These are phyloP conservation scores for Apostichopus californicus DNA, from an alignment of 35 echinoderm and acorn worm genomes.

Conservation along the genomic window DNA sequence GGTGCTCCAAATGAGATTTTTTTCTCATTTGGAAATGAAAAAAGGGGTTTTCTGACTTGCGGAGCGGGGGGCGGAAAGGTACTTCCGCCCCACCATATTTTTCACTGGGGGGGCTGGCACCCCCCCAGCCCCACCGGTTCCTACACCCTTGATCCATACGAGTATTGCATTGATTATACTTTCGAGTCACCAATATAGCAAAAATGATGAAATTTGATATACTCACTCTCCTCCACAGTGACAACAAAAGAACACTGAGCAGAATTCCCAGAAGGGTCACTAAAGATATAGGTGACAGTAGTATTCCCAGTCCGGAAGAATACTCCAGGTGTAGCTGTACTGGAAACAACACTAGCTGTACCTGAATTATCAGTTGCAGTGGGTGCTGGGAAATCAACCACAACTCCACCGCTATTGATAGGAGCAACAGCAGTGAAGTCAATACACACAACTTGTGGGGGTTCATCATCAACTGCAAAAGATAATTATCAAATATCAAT, in stretches of 20 bases:
- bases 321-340: conserved; percentile 15
- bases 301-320: conserved; percentile 13
- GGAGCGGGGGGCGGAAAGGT: no score
- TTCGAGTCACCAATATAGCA: background rate
- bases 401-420: background rate
- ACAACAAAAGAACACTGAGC: conserved; percentile 42
- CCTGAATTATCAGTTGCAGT: conserved; percentile 34
- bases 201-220: background rate
- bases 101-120: no score
- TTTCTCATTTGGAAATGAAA: no score
- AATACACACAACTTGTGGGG: conserved; percentile 8
- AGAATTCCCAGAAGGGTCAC: conserved; percentile 24
- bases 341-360: background rate
- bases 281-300: conserved; percentile 23
- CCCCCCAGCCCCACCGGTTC: no score
- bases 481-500: background rate
- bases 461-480: conserved; percentile 6
- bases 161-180: background rate
- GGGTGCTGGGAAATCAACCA: conserved; percentile 4
- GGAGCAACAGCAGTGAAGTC: conserved; percentile 7
- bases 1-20: no score
- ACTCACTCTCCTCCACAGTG: conserved; percentile 20
- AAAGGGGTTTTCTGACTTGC: no score
- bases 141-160: no score
- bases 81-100: no score